These are phyloP conservation scores for Sorex maritimensis DNA, from an alignment of 2,797 vertebrate species.

Conservation along the genomic window DNA sequence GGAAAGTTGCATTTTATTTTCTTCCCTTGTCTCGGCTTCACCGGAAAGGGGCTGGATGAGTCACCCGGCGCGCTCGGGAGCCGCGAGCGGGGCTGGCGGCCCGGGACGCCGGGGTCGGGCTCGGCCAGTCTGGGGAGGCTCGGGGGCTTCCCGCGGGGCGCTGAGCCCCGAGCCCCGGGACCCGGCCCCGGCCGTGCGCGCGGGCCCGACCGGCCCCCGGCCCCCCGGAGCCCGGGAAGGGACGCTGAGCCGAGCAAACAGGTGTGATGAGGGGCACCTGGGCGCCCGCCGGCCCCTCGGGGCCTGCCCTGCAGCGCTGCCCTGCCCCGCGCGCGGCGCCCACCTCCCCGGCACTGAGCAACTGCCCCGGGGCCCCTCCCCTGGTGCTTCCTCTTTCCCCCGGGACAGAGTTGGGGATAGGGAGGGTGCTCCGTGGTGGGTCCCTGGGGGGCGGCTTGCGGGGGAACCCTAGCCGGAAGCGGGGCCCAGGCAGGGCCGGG, in stretches of 20 bases:
- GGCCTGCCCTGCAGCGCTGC: not conserved
- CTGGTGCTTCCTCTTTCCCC: conserved; percentile 55
- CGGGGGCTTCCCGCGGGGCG: not conserved
- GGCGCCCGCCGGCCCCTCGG: not conserved
- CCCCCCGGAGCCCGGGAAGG: not conserved
- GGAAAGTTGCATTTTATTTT: conserved; percentile 86
- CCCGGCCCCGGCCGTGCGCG: no score
- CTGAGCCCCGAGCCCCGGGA: not conserved
- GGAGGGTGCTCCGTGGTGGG: conserved; percentile 58
- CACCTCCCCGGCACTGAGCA: conserved; percentile 22
- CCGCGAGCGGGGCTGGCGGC: conserved; percentile 37
- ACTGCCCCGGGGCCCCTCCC: not conserved
- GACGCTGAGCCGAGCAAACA: not conserved
- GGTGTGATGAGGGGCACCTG: conserved; percentile 14
- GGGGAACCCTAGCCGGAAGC: not conserved
- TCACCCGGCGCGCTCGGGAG: conserved; percentile 79
- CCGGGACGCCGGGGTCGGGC: not conserved
- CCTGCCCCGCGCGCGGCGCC: conserved; percentile 62
- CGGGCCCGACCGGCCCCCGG: no score
- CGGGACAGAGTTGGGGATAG: not conserved
- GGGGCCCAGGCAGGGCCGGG: not conserved
- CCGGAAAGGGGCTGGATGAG: conserved; percentile 86
- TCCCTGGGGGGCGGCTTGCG: conserved; percentile 34
- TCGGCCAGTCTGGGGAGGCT: not conserved
- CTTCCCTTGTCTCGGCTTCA: conserved; percentile 78